Evolutionary conservation across 2,888 invertebrate species (phyloP).

Genomic region (Chrysolina haemoptera): DNA sequence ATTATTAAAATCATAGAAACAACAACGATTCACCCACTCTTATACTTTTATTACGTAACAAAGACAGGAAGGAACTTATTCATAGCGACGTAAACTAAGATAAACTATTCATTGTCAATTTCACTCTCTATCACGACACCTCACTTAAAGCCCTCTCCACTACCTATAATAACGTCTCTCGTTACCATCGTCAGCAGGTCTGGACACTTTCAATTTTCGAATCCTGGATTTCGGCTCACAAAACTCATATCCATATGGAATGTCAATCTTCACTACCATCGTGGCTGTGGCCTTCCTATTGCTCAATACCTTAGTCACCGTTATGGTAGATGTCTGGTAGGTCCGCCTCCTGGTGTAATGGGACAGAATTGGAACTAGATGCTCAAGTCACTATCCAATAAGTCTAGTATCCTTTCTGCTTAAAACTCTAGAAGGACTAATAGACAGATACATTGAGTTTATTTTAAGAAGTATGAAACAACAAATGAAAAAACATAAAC

Average conservation of each 20-base stretch:
- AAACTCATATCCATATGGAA: constrained; percentile 64
- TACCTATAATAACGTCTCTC: constrained; percentile 51
- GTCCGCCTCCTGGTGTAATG: constrained; percentile 64
- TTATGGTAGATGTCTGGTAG: constrained; percentile 66
- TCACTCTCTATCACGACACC: constrained; percentile 35
- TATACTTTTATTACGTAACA: background rate
- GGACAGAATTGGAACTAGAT: constrained; percentile 66
- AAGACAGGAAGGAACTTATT: background rate
- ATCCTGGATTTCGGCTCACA: constrained; percentile 58
- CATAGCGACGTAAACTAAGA: background rate
- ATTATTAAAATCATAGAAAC: too few relatives aligned
- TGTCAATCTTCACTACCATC: constrained; percentile 66
- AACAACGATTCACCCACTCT: background rate
- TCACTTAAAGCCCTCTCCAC: background rate
- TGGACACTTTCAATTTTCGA: constrained; percentile 57
- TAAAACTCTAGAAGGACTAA: too few relatives aligned
- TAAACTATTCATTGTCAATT: constrained; percentile 17
- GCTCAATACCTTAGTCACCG: constrained; percentile 65
- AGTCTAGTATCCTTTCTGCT: too few relatives aligned
- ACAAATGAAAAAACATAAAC: too few relatives aligned
- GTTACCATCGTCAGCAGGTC: constrained; percentile 38
- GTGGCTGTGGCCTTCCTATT: constrained; percentile 64
- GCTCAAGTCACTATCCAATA: too few relatives aligned
- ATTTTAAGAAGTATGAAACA: too few relatives aligned
- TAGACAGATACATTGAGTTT: too few relatives aligned